Percentiles rank a stretch among this genome's conserved stretches.
Evolutionary conservation across 2,888 invertebrate species (phyloP).

Genomic region (Sepioteuthis lessoniana): DNA sequence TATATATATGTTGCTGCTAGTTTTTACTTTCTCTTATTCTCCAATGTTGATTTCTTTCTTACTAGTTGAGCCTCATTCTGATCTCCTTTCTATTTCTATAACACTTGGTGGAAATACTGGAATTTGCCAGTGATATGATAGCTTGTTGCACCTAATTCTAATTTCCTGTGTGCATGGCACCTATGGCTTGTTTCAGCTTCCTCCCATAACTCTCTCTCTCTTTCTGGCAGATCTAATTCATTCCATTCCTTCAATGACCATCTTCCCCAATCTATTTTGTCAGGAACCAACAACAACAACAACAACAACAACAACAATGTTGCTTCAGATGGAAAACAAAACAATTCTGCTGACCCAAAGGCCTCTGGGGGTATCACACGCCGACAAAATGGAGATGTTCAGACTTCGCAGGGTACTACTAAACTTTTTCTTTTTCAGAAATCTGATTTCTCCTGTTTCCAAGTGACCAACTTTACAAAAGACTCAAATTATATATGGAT

Average conservation of each 20-base stretch:
- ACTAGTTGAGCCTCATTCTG: too few relatives aligned
- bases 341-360: conserved; percentile 39
- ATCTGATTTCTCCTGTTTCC: background rate
- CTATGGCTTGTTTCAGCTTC: background rate
- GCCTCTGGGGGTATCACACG: background rate
- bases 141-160: background rate
- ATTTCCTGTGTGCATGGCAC: background rate
- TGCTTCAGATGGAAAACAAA: conserved; percentile 39
- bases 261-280: conserved; percentile 44
- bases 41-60: too few relatives aligned
- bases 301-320: conserved; percentile 16
- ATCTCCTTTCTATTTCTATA: background rate
- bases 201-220: background rate
- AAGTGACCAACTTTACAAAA: background rate
- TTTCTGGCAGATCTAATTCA: background rate
- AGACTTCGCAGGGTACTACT: conserved; percentile 44
- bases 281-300: conserved; percentile 35
- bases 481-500: background rate
- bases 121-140: background rate
- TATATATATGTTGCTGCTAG: background rate
- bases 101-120: background rate
- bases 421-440: background rate
- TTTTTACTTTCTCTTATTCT: too few relatives aligned
- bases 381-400: conserved; percentile 43
- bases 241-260: background rate